These are phyloP conservation scores for Solea solea DNA, from an alignment of 2,113 vertebrate species.

Conservation along the genomic window DNA sequence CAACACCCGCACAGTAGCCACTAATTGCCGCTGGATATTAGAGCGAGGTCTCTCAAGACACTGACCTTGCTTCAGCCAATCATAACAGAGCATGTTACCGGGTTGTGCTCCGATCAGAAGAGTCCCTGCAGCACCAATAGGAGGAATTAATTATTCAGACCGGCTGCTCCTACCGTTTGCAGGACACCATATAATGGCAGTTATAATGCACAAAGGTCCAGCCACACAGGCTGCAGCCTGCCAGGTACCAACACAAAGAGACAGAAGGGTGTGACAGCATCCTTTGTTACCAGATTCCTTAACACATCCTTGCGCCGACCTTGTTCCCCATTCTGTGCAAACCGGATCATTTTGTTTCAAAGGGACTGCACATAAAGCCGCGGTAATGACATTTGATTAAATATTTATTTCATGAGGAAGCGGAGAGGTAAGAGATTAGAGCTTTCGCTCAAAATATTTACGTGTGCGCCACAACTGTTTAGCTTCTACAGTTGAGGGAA, in stretches of 20 bases:
- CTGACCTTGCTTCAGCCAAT: constrained; percentile 71
- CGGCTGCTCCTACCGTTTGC: constrained; percentile 50
- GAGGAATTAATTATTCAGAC: constrained; percentile 72
- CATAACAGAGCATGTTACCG: constrained; percentile 57
- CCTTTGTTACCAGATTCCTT: neutral
- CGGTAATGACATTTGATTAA: constrained; percentile 43
- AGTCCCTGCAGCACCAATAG: constrained; percentile 48
- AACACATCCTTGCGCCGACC: neutral
- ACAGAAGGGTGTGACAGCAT: neutral
- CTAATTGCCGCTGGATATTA: constrained; percentile 73
- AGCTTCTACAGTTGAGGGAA: constrained; percentile 19
- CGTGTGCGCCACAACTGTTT: constrained; percentile 46
- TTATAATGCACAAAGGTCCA: constrained; percentile 58
- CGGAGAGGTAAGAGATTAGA: constrained; percentile 50
- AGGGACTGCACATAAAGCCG: constrained; percentile 7
- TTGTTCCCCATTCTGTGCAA: neutral
- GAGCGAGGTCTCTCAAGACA: constrained; percentile 61
- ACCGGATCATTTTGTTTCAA: constrained; percentile 19
- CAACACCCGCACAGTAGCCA: constrained; percentile 33
- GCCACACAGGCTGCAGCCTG: constrained; percentile 37
- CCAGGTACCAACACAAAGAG: constrained; percentile 32
- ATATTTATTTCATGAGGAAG: constrained; percentile 58
- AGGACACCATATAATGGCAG: constrained; percentile 62
- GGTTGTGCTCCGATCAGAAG: constrained; percentile 57
- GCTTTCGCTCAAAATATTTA: constrained; percentile 53